phyloP scores from a whole-genome alignment of 2,113 vertebrate species.

The Lophius piscatorius region DNA sequence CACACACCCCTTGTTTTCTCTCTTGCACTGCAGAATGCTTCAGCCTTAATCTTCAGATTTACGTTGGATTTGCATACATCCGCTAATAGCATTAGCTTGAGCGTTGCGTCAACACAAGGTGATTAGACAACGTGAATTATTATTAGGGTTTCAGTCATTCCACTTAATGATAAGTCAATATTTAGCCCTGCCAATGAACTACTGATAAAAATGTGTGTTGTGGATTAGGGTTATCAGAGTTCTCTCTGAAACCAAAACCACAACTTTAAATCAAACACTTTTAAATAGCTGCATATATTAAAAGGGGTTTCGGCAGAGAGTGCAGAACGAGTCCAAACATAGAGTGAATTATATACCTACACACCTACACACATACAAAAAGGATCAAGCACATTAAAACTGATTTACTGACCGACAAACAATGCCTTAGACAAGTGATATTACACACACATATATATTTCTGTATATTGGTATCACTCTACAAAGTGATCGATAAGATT shows the following conservation, averaged over 20 bases:
- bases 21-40: conserved; percentile 69
- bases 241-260: conserved; percentile 75
- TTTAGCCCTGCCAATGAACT: conserved; percentile 77
- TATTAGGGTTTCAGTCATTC: conserved; percentile 79
- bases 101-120: conserved; percentile 74
- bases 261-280: conserved; percentile 79
- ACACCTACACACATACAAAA: conserved; percentile 3
- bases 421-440: no score
- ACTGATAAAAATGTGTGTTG: conserved; percentile 81
- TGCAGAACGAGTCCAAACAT: conserved; percentile 30
- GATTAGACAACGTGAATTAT: conserved; percentile 78
- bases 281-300: conserved; percentile 76
- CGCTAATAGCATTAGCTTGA: conserved; percentile 74
- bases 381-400: no score
- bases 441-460: not conserved
- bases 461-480: no score
- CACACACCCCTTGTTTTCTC: conserved; percentile 74
- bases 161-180: conserved; percentile 82
- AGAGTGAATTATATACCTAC: conserved; percentile 16
- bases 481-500: no score
- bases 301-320: conserved; percentile 53
- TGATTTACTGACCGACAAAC: no score
- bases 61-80: conserved; percentile 80
- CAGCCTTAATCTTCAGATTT: conserved; percentile 79
- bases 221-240: conserved; percentile 78